These are phyloP conservation scores for Teinopalpus imperialis DNA, from an alignment of 2,888 invertebrate species.

Conservation along the genomic window DNA sequence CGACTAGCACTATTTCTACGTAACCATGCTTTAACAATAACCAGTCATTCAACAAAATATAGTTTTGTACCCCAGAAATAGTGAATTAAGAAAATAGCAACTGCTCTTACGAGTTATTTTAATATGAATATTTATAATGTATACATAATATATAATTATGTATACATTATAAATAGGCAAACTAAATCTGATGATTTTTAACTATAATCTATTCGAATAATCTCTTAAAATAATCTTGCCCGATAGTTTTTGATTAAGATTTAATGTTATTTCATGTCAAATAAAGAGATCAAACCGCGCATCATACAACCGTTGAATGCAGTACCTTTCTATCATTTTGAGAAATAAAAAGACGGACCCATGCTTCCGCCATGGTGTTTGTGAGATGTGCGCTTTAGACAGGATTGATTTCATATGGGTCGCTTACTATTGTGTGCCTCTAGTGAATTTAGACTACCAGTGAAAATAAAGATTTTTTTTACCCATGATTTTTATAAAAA, in stretches of 20 bases:
- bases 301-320: too few relatives aligned
- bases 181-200: conserved; percentile 1
- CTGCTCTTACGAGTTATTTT: not conserved
- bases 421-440: too few relatives aligned
- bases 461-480: too few relatives aligned
- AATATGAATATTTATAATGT: not conserved
- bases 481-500: too few relatives aligned
- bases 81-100: conserved; percentile 18
- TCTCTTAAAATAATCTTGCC: conserved; percentile 9
- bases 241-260: too few relatives aligned
- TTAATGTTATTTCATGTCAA: too few relatives aligned
- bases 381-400: too few relatives aligned
- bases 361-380: too few relatives aligned
- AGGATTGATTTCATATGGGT: not conserved
- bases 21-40: conserved; percentile 15
- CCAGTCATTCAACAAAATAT: conserved; percentile 2
- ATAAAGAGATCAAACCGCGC: too few relatives aligned
- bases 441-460: too few relatives aligned
- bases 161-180: conserved; percentile 10
- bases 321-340: too few relatives aligned
- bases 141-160: not conserved
- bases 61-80: conserved; percentile 19
- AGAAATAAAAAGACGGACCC: too few relatives aligned
- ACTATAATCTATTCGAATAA: conserved; percentile 8
- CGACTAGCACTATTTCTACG: not conserved